phyloP scores from a whole-genome alignment of 2,113 vertebrate genomes.

The Boleophthalmus pectinirostris region DNA sequence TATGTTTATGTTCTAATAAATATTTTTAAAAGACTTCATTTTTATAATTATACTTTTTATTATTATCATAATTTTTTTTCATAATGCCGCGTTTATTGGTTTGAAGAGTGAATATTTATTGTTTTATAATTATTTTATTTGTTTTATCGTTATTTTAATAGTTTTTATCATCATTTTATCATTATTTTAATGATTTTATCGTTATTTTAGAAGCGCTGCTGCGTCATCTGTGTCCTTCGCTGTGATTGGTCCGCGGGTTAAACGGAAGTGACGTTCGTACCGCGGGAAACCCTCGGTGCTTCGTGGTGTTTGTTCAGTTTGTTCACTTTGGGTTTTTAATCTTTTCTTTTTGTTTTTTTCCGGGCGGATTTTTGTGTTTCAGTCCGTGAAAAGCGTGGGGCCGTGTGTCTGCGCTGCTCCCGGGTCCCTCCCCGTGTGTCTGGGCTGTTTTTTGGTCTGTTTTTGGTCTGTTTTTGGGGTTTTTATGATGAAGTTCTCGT shows the following conservation, averaged over 20 bases:
- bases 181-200: background rate
- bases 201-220: background rate
- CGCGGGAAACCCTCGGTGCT: slow-evolving; percentile 43
- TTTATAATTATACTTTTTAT: too few species aligned
- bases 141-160: too few species aligned
- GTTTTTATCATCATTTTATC: too few species aligned
- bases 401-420: background rate
- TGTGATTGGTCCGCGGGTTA: slow-evolving; percentile 7
- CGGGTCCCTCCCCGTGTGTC: background rate
- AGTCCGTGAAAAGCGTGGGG: background rate
- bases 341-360: background rate
- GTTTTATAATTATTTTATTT: background rate
- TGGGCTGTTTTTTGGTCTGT: background rate
- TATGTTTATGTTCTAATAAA: too few species aligned
- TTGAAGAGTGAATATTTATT: too few species aligned
- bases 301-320: background rate
- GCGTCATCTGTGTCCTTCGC: background rate
- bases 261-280: slow-evolving; percentile 28
- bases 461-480: slow-evolving; percentile 43
- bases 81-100: too few species aligned
- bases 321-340: background rate
- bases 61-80: too few species aligned
- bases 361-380: background rate
- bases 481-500: slow-evolving; percentile 74
- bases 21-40: too few species aligned